Percentiles rank a stretch among this genome's conserved stretches.
Conservation (phyloP, 2,797 vertebrate species). For the Chrosomus eos region DNA sequence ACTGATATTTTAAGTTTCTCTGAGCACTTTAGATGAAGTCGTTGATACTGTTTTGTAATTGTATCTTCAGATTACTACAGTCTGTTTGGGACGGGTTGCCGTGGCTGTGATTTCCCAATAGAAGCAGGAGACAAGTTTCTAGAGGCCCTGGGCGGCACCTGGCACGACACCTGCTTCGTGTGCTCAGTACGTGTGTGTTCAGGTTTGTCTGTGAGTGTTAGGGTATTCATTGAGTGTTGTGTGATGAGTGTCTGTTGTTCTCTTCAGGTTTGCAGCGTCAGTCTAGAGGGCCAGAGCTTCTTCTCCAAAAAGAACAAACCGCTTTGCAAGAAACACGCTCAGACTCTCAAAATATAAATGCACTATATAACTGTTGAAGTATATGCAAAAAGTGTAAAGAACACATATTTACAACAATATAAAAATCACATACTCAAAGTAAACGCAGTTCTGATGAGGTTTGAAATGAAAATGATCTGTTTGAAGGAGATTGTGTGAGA, state of each 20-base stretch:
- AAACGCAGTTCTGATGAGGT: not conserved
- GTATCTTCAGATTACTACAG: constrained; percentile 90
- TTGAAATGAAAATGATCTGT: not conserved
- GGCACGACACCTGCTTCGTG: constrained; percentile 53
- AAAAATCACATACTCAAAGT: not conserved
- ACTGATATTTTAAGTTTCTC: not conserved
- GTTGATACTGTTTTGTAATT: not conserved
- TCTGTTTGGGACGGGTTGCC: constrained; percentile 92
- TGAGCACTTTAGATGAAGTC: not conserved
- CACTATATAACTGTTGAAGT: not conserved
- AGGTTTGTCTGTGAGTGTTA: constrained; percentile 41
- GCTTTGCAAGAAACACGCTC: constrained; percentile 97
- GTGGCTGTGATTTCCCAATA: constrained; percentile 95
- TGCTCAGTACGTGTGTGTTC: constrained; percentile 38
- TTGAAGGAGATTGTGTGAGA: not conserved
- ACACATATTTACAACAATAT: not conserved
- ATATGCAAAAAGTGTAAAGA: not conserved
- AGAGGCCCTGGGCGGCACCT: constrained; percentile 86
- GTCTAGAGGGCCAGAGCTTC: constrained; percentile 80
- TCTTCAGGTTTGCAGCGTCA: constrained; percentile 44
- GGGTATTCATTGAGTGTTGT: not conserved
- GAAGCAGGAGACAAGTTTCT: constrained; percentile 97
- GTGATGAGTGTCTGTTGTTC: constrained; percentile 32
- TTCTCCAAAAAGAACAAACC: constrained; percentile 98
- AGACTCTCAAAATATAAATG: constrained; percentile 88